These are phyloP conservation scores for Idaea biselata DNA, from an alignment of 2,888 invertebrate species.

Conservation along the genomic window DNA sequence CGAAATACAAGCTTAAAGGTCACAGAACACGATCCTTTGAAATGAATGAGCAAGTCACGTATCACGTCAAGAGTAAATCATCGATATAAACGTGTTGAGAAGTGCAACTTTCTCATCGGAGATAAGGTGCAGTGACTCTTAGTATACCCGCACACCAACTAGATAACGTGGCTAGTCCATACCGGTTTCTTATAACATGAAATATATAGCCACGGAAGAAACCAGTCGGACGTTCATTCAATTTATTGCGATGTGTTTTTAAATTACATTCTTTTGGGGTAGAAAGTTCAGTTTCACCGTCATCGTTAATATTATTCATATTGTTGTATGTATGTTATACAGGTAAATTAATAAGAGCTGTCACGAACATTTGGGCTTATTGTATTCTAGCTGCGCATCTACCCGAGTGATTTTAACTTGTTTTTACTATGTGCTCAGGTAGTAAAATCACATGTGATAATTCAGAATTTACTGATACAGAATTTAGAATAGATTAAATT, in stretches of 20 bases:
- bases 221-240: conserved; percentile 1
- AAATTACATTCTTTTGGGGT: neutral
- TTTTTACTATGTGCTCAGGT: too few relatives aligned
- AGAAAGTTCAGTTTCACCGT: neutral
- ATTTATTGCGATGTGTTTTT: neutral
- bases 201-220: conserved; percentile 8
- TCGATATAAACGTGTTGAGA: conserved; percentile 51
- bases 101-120: conserved; percentile 59
- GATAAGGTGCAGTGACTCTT: conserved; percentile 48
- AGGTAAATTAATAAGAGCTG: too few relatives aligned
- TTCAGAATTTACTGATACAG: neutral
- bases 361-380: too few relatives aligned
- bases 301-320: too few relatives aligned
- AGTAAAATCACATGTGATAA: too few relatives aligned
- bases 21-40: neutral
- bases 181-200: conserved; percentile 2
- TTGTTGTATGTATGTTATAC: neutral
- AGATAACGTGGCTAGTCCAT: conserved; percentile 17
- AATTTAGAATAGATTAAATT: neutral
- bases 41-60: conserved; percentile 11
- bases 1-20: neutral
- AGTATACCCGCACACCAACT: conserved; percentile 20
- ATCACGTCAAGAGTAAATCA: conserved; percentile 29
- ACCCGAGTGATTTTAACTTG: too few relatives aligned
- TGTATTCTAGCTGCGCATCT: too few relatives aligned